Evolutionary conservation across 2,888 invertebrate species (phyloP).

Genomic region (Hypomecis atomaria): DNA sequence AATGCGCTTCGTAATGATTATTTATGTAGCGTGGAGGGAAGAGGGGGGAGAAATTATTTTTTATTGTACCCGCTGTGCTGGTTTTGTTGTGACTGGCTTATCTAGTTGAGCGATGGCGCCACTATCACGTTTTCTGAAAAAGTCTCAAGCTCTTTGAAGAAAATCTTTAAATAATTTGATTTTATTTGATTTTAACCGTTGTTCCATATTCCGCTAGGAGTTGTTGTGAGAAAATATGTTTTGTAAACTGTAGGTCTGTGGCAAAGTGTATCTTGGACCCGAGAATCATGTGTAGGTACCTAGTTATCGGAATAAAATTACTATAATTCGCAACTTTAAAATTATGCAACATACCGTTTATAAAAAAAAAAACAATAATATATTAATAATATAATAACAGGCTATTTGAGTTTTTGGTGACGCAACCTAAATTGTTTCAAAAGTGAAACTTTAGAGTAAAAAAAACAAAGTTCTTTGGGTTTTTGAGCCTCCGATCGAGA

Average conservation of each 20-base stretch:
- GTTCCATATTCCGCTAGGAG: conserved; percentile 24
- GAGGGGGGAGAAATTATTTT: conserved; percentile 68
- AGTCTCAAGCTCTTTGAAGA: background rate
- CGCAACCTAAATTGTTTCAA: too few species aligned
- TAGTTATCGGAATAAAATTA: background rate
- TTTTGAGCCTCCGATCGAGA: too few species aligned
- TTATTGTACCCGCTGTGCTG: conserved; percentile 57
- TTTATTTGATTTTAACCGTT: background rate
- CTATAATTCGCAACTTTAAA: too few species aligned
- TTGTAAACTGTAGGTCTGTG: background rate
- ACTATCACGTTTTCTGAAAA: background rate
- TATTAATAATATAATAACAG: too few species aligned
- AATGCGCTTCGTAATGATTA: conserved; percentile 73
- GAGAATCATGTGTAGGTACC: background rate
- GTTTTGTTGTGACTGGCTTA: conserved; percentile 21
- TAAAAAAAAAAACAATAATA: too few species aligned
- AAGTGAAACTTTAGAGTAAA: too few species aligned
- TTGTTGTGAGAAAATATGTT: conserved; percentile 26
- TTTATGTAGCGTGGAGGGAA: conserved; percentile 62
- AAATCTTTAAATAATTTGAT: background rate
- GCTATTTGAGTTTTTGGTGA: too few species aligned
- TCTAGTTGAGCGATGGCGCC: background rate
- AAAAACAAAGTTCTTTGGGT: too few species aligned
- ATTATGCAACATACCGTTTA: too few species aligned
- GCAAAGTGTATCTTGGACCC: conserved; percentile 9